Evolutionary conservation across 2,113 vertebrate species (phyloP).

Genomic region (Suricata suricatta): DNA sequence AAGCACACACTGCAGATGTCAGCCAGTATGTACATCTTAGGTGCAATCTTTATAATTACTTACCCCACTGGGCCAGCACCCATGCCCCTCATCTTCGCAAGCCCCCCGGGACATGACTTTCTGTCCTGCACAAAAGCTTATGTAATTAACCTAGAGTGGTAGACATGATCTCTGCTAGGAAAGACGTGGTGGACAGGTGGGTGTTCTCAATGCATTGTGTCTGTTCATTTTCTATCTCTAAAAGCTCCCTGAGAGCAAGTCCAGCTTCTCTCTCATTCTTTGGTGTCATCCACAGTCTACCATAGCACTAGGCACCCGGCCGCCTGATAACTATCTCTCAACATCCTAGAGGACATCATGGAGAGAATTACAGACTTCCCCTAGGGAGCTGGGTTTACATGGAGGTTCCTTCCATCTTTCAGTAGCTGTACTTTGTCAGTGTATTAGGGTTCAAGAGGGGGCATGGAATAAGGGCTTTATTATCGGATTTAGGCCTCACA

Average conservation of each 20-base stretch:
- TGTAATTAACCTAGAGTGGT: neutral
- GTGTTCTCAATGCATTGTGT: neutral
- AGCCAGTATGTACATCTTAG: neutral
- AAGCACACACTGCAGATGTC: neutral
- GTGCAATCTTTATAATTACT: neutral
- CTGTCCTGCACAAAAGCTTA: neutral
- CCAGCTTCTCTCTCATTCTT: neutral
- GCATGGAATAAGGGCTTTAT: neutral
- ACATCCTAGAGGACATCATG: neutral
- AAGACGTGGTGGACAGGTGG: neutral
- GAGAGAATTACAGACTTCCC: neutral
- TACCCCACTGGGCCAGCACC: accelerated
- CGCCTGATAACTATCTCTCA: neutral
- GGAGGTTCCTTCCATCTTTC: neutral
- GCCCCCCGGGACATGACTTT: too few relatives aligned
- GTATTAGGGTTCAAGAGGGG: neutral
- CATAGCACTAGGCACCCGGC: accelerated
- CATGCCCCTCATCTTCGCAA: accelerated
- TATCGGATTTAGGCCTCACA: neutral
- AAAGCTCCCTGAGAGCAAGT: neutral
- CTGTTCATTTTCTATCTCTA: neutral
- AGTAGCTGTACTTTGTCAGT: neutral
- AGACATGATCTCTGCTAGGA: neutral
- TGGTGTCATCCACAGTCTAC: neutral
- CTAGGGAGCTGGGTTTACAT: neutral